Percentiles rank a stretch among this genome's conserved stretches.
These are phyloP conservation scores for Lepilemur septentrionalis DNA, from an alignment of 2,797 vertebrate genomes.

Conservation along the genomic window DNA sequence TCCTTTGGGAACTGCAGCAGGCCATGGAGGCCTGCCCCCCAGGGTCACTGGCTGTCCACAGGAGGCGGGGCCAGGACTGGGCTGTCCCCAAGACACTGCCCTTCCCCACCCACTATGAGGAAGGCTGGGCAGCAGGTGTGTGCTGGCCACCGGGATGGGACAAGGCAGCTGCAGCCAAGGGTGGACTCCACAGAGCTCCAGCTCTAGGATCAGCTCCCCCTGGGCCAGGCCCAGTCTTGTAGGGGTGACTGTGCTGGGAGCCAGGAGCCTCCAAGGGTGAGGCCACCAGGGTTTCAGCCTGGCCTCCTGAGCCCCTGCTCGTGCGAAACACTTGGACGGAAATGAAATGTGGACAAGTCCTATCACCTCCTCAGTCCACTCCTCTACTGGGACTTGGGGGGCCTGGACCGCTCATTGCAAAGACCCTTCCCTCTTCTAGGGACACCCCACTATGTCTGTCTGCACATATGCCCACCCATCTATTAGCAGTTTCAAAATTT, in stretches of 20 bases:
- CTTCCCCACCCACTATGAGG: rapidly evolving
- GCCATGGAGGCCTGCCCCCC: too few species aligned
- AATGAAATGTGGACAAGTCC: too few species aligned
- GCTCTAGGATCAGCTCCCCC: neutral
- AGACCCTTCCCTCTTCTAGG: neutral
- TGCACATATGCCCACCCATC: rapidly evolving
- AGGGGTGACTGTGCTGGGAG: neutral
- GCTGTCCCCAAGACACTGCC: neutral
- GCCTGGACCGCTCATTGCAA: too few species aligned
- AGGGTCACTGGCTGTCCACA: neutral
- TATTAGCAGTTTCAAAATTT: neutral
- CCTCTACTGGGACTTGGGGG: neutral
- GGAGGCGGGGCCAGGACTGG: neutral
- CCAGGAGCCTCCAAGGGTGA: neutral
- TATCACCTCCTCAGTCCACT: too few species aligned
- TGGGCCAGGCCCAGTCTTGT: neutral
- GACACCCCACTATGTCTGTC: neutral
- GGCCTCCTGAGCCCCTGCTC: neutral
- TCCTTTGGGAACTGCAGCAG: neutral
- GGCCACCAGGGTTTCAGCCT: neutral
- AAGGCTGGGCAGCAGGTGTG: neutral
- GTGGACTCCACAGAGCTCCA: neutral
- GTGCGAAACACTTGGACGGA: neutral
- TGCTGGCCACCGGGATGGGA: neutral
- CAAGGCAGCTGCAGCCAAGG: neutral